Evolutionary conservation across 1,140 invertebrate genomes (phyloP), one percentile per base, ranked within the genome.

Genomic region (Venturia canescens): DNA sequence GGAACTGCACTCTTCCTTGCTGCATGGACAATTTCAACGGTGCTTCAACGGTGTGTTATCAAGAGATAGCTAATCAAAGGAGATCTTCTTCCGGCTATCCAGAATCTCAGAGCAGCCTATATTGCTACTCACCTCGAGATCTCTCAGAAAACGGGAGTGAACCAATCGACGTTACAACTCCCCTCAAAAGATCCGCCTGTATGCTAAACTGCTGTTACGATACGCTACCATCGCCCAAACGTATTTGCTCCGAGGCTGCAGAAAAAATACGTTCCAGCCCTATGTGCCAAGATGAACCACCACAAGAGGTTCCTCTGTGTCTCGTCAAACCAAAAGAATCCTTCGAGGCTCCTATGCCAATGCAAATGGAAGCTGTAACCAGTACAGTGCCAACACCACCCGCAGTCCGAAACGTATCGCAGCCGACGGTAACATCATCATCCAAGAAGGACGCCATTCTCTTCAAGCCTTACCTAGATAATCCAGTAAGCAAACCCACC

Each of bases 401-500:
- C 84, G 88, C 89, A 83, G 87, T 89, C 91, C 16, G 18, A 71
- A 23, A 66, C 72, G 0, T 34, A 29, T 57, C 80, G 27, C 83
- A 85, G 75, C 83, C 79, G n/a, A 71, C 69, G 21, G 75, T 80
- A 75, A 86, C 79, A 83, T 86, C n/a, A 80, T 86, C 18, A 80
- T 87, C 79, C 11, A 92, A 91, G 80, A 89, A 91, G 70, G 89
- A 90, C 81, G 90, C 86, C 88, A 87, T 92, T 86, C 78, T 96
- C 23, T 96, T 96, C 89, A 94, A 95, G 87, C 95, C 94, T 57
- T 95, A 95, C 86, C 88, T 95, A 53, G 92, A 94, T 85, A 94
- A 94, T 82, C 91, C 93, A n/a, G 85, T 91, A 23, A 92, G 91
- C 80, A 91, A 88, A 38, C 88, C 90, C 31, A 78, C 31, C 57